Base-by-base conservation (phyloP, 2,888 invertebrate genomes). In the Plagodis pulveraria region DNA sequence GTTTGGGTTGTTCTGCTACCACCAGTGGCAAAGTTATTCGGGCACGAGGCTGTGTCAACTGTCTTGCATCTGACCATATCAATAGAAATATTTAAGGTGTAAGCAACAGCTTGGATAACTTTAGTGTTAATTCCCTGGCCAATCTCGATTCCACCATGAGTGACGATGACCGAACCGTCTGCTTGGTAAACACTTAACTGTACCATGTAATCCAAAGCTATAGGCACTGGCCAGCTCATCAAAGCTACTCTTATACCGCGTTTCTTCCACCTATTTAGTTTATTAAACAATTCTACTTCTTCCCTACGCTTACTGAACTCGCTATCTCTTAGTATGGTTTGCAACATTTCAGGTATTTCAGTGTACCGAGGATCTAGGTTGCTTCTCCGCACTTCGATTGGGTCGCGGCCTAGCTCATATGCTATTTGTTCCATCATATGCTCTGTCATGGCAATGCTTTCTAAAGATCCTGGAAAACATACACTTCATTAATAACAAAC, bases 71-170 rank as follows among this genome's bases (percentile, higher is more conserved):
- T 93, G 0, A 98, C 87, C 83, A 94, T 93, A 0, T 94, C 93
- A 43, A 96, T 65, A 5, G 95, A 90, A 56, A 96, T 94, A 0
- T 95, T 95, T 0, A 96, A 85, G 4, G 94, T 94, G 72, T 95
- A 94, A 0, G 96, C 96, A 5, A 86, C 82, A 2, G 95, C 94
- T 89, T 96, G 96, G 5, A 94, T 93, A 0, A 95, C 94, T 94
- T 95, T 89, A 1, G 96, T 96, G 67, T 96, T 88, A 48, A 96
- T 93, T 8, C 97, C 97, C 88, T 98, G 98, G 0, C 98, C 98
- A 75, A 95, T 94, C 89, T 96, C 96, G 35, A 96, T 89, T 1
- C 96, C 96, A 10, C 95, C 95, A 69, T 96, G 96, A 2, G 94
- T 87, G 6, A 97, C 87, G 0, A 95, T 93, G 0, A 98, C 96